Base-by-base conservation (phyloP, 2,113 vertebrate genomes). In the Myanophis thanlyinensis region DNA sequence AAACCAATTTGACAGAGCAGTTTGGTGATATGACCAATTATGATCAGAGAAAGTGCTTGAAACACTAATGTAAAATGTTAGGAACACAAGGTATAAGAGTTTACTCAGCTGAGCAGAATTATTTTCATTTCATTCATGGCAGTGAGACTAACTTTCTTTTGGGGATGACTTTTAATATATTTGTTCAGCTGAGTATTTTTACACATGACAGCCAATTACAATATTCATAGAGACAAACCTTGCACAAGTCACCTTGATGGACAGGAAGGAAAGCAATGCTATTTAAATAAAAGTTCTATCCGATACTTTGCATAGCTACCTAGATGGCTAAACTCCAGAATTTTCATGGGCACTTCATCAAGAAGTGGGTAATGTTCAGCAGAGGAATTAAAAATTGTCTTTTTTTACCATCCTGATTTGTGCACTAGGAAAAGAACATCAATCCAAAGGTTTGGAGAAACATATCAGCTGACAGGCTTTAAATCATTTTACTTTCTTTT, bases 21-120 rank as follows among this genome's bases (percentile, higher is more conserved):
- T 95, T 93, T 93, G 62, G 93, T 95, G 51, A 91, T 94, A 89
- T 95, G 96, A 94, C 4, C 80, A 7, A 1, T 93, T 67, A 88
- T 90, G 94, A 62, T 44, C 3, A 8, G 92, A 93, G 92, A 95
- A 93, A 93, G 11, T 3, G 27, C 73, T 91, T 92, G 87, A 87
- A 95, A 88, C 35, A 86, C 18, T 91, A 3, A 90, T 73, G 0
- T 54, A 73, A 93, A 95, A 46, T 85, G 35, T 30, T 93, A 85
- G 91, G 86, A 87, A 30, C 3, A 90, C 48, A 8, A 92, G 89
- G 93, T 92, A 93, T 87, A 73, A 92, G 52, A 95, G 20, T 5
- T 90, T 5, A 27, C 0, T 94, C 95, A 93, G 54, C 40, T 92
- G 54, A 9, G 84, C 84, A 46, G 54, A 93, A 90, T 93, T 95